A percentile compares a stretch with the other conserved stretches of the same genome.
These are phyloP conservation scores for Coregonus clupeaformis DNA, from an alignment of 2,113 vertebrate genomes.

Conservation along the genomic window DNA sequence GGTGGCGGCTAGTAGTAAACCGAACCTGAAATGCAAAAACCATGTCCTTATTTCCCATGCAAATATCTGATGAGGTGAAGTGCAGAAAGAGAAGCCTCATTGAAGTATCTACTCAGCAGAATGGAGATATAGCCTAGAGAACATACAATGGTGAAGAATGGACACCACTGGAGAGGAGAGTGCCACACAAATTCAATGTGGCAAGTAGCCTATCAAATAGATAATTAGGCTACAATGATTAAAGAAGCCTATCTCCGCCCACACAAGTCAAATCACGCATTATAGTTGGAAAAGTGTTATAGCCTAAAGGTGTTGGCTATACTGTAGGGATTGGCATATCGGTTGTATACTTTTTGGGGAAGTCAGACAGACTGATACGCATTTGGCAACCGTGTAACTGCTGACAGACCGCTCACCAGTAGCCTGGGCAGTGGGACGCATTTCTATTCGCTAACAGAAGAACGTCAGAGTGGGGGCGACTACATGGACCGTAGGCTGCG, in stretches of 20 bases:
- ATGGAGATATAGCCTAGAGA: too few species aligned
- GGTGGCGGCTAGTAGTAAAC: background rate
- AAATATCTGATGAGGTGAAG: background rate
- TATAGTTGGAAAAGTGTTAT: background rate
- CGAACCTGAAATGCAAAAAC: background rate
- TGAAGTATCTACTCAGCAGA: too few species aligned
- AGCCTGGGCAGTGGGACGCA: background rate
- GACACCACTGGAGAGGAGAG: too few species aligned
- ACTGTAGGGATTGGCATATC: background rate
- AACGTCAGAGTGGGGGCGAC: background rate
- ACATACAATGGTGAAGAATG: too few species aligned
- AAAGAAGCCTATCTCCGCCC: background rate
- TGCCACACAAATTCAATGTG: too few species aligned
- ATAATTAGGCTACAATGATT: too few species aligned
- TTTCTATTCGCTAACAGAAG: constrained; percentile 40
- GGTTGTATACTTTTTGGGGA: background rate
- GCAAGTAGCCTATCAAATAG: too few species aligned
- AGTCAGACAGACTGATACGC: constrained; percentile 10
- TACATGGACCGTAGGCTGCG: constrained; percentile 44
- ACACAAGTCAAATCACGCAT: background rate
- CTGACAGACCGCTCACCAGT: constrained; percentile 30
- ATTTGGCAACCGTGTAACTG: constrained; percentile 45
- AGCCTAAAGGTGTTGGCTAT: background rate
- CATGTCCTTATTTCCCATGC: background rate
- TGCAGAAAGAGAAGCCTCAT: too few species aligned